These are phyloP conservation scores for Leptestheria dahalacensis DNA, from an alignment of 1,140 invertebrate genomes.

Conservation along the genomic window DNA sequence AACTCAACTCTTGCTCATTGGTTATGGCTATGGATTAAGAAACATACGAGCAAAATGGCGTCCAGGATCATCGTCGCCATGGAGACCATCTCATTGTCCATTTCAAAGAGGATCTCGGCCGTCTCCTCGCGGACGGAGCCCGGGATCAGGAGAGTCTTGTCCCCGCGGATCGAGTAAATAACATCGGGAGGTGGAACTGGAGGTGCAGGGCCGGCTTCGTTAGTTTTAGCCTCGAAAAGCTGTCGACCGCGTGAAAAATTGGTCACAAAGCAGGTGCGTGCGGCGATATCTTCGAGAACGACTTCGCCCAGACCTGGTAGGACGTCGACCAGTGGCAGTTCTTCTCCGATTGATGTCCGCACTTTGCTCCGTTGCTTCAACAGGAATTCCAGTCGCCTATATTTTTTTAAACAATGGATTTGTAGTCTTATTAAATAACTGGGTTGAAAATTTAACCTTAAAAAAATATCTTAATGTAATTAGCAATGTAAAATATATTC, in stretches of 20 bases:
- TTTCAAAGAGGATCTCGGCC: constrained; percentile 68
- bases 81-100: constrained; percentile 66
- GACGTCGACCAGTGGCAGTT: not conserved
- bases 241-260: constrained; percentile 47
- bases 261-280: constrained; percentile 68
- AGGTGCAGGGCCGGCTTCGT: constrained; percentile 25
- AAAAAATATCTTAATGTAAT: too few species aligned
- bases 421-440: too few species aligned
- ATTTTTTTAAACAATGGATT: not conserved
- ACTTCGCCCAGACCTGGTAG: constrained; percentile 21
- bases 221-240: constrained; percentile 30
- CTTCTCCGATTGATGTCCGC: not conserved
- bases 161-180: constrained; percentile 51
- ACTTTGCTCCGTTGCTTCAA: constrained; percentile 7
- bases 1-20: not conserved
- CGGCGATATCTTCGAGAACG: constrained; percentile 36
- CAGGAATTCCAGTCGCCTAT: constrained; percentile 9
- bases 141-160: constrained; percentile 41
- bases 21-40: not conserved
- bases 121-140: constrained; percentile 58
- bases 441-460: not conserved
- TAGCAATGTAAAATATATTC: not conserved
- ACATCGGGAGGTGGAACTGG: constrained; percentile 39
- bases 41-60: constrained; percentile 49
- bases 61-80: constrained; percentile 70